Evolutionary conservation across 2,113 vertebrate species (phyloP), one percentile per base, ranked within the genome.

Genomic region (Ptyas mucosa): DNA sequence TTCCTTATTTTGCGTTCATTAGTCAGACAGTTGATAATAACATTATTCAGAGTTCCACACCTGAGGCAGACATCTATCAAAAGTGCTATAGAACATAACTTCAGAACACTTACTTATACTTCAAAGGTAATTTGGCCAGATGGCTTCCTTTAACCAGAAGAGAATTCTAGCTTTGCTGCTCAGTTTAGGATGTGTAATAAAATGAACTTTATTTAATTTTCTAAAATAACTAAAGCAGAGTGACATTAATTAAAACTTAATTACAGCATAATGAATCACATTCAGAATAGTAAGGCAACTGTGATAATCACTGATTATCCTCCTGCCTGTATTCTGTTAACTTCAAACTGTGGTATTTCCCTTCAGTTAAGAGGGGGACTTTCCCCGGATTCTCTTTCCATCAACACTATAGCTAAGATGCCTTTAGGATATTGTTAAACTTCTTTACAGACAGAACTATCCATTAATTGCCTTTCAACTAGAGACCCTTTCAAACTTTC

Each of bases 141-240:
- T 94, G 97, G 95, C 90, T 96, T 94, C 95, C 95, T 97, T 97
- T 97, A 97, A 97, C 96, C 96, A 97, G 93, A 91, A 21, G 85
- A 97, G 95, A 96, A 97, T 49, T 94, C 95, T 91, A 94, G 94
- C 94, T 96, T 96, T 97, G 95, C 85, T 97, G 95, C 95, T 96
- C 97, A 97, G 96, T 96, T 97, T 97, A 96, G 94, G 0, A 3
- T 93, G 93, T 96, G 94, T 90, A 94, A 97, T 96, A 97, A 98
- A 97, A 97, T 94, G 92, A 97, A 97, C 96, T 97, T 98, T 98
- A 97, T 97, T 98, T 98, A 97, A 97, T 97, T 98, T 98, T 96
- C 95, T 97, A 97, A 97, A 98, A 96, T 96, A 97, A 96, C 96
- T 95, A 97, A 97, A 98, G 92, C 93, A 95, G 95, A 94, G 90